Evolutionary conservation across 2,888 invertebrate genomes (phyloP).

Genomic region (Agrochola lychnidis): DNA sequence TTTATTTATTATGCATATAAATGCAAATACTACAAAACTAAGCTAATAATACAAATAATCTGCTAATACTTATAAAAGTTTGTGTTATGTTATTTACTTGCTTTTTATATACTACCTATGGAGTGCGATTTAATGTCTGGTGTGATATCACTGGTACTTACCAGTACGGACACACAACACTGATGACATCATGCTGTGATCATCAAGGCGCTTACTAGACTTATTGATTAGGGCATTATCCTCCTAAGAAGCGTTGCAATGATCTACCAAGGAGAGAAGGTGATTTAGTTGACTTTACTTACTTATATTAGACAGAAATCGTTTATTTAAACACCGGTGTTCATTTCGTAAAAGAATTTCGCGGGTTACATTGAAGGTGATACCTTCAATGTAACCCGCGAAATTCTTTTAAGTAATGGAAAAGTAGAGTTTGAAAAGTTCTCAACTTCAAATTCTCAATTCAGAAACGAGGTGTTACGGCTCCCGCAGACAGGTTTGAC

Average conservation of each 20-base stretch:
- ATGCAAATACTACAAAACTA: too few species aligned
- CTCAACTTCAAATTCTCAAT: neutral
- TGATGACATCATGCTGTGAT: conserved; percentile 41
- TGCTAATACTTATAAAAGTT: too few species aligned
- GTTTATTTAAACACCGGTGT: neutral
- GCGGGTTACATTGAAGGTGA: neutral
- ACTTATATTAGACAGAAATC: neutral
- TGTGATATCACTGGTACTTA: conserved; percentile 13
- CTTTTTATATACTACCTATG: neutral
- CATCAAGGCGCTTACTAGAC: conserved; percentile 10
- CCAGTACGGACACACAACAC: neutral
- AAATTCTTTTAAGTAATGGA: too few species aligned
- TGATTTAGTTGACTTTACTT: neutral
- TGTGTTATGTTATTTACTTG: conserved; percentile 6
- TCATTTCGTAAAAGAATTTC: neutral
- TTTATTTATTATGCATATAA: neutral
- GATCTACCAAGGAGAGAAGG: neutral
- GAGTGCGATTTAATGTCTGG: neutral
- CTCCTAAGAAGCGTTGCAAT: neutral
- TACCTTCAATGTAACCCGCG: too few species aligned
- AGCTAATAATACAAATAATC: too few species aligned
- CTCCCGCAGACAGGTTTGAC: too few species aligned
- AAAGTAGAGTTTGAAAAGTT: neutral
- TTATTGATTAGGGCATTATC: conserved; percentile 25
- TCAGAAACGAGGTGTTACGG: neutral